Evolutionary conservation across 2,888 invertebrate genomes (phyloP), one percentile per base, ranked within the genome.

Genomic region (Entomobrya multifasciata): DNA sequence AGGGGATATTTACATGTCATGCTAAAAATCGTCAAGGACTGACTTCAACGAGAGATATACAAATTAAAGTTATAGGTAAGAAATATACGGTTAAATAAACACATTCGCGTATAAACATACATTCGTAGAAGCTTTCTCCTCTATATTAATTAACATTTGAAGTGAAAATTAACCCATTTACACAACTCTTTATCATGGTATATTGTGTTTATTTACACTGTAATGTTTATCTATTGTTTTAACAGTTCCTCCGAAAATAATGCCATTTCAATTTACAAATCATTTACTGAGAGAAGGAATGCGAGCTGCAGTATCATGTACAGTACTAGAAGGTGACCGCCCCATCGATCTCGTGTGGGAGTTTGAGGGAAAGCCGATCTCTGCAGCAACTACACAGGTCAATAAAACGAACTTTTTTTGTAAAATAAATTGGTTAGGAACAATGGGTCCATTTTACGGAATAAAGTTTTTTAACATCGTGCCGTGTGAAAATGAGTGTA

Each of bases 271-370:
- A 92, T 95, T 96, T 55, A 95, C 96, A 94, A 96, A 96, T 87
- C 95, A 96, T 92, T 94, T 96, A 92, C 93, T 96, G 88, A 94
- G 95, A 57, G 92, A 92, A 81, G 92, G 92, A n/a, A 92, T 97
- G 95, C 94, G 97, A 91, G 97, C 97, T 44, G 97, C 97, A 87
- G 97, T 97, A 92, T 96, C 97, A 90, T 97, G 97, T 93, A 96
- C 97, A 93, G 96, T 97, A 92, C 94, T 97, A 92, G 97, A 97
- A 93, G 97, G 98, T 25, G 98, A 98, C 93, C 94, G 97, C 91
- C 98, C 98, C 70, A 96, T 98, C 91, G 96, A 95, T 90, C 97
- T 98, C 93, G 95, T 96, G 79, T 98, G 98, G 98, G 96, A 96
- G 92, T 95, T 97, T 93, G 96, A 98, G 92, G 96, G 95, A 67